Conservation (phyloP, 64 coral and sea anemone genomes). For the Trachythela sp. region DNA sequence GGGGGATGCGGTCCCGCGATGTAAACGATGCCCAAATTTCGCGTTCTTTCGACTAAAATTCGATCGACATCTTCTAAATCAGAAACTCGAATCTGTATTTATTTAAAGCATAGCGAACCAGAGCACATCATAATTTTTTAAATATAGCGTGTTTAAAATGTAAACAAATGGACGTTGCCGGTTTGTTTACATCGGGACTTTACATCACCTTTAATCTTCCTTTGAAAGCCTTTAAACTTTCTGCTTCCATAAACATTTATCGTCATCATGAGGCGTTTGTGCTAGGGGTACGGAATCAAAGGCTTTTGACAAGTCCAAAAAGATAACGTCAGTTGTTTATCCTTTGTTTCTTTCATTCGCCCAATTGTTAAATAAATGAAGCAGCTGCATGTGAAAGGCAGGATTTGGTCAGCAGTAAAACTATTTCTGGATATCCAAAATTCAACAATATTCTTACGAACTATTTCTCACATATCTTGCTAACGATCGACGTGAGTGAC, state of each 20-base stretch:
- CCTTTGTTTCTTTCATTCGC: neutral
- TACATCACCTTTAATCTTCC: too few species aligned
- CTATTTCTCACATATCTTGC: constrained; percentile 25
- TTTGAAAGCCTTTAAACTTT: too few species aligned
- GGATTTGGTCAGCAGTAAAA: neutral
- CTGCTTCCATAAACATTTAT: neutral
- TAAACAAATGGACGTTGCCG: too few species aligned
- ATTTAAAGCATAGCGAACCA: too few species aligned
- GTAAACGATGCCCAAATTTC: too few species aligned
- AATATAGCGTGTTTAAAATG: too few species aligned
- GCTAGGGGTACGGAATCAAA: constrained; percentile 33
- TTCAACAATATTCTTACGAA: constrained; percentile 15
- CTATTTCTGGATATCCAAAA: neutral
- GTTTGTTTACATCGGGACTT: constrained; percentile 25
- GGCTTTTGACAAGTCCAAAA: constrained; percentile 30
- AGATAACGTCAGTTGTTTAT: constrained; percentile 1
- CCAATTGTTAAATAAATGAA: constrained; percentile 13
- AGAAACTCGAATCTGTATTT: too few species aligned
- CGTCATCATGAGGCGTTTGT: neutral
- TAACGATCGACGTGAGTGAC: constrained; percentile 4
- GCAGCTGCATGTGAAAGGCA: constrained; percentile 27
- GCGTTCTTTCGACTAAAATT: too few species aligned
- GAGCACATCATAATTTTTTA: too few species aligned
- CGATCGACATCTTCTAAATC: too few species aligned
- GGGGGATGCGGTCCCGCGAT: too few species aligned